Evolutionary conservation across 2,113 vertebrate species (phyloP), one percentile per base, ranked within the genome.

Genomic region (Chiloscyllium plagiosum): DNA sequence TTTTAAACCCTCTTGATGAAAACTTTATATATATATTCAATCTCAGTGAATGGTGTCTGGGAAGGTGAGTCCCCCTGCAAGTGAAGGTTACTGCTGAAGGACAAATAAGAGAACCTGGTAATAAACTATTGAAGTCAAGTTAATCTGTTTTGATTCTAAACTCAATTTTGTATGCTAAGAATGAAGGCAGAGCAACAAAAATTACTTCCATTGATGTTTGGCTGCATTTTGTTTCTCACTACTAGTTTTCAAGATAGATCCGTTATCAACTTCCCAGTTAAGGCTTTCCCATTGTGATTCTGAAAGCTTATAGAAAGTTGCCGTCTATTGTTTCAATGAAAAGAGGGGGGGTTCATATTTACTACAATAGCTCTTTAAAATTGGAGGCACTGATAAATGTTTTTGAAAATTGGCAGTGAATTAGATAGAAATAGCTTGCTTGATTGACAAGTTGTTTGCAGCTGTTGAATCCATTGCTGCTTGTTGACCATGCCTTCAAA

Each of bases 401-500:
- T 72, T 95, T 72, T 72, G 13, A 95, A 72, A 50, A 42, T 20
- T 95, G 94, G 94, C 94, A 95, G 68, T 26, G 69, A 95, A 95
- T 69, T 50, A 47, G 42, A 42, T 95, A 37, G 66, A 95, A 95
- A 52, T 95, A 42, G 24, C 68, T 7, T 72, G 68, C 72, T 47
- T 94, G 93, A 50, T 47, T 56, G 89, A 92, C 17, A 92, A 65
- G 89, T 33, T 66, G 33, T 22, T n/a, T 92, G 29, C 89, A 92
- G 56, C 89, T 92, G 89, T 92, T 65, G 3, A 92, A 92, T 92
- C 61, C 89, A 92, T 92, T 90, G 87, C 52, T 92, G 89, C 56
- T 6, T 92, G 56, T 65, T 92, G 56, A 37, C 89, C 33, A 19
- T 92, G 61, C 66, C 89, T 61, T 66, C 29, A 61, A 92, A 92